These are phyloP conservation scores for Sebastes hopkinsi DNA, from an alignment of 2,797 vertebrate species.

Conservation along the genomic window DNA sequence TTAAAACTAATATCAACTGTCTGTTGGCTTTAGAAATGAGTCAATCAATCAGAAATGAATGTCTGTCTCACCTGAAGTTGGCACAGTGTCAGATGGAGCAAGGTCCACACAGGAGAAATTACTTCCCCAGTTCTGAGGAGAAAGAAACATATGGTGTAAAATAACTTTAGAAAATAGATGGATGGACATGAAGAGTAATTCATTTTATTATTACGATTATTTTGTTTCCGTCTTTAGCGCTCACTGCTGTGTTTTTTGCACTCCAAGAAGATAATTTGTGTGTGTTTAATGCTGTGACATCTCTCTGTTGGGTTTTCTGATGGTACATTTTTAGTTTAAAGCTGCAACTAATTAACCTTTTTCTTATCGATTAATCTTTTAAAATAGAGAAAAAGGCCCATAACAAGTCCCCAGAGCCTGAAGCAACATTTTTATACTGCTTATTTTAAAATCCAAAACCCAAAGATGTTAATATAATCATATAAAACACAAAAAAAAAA, in stretches of 20 bases:
- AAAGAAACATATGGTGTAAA: neutral
- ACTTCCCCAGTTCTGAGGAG: constrained; percentile 90
- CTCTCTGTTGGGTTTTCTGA: neutral
- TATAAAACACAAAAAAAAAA: neutral
- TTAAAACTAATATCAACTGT: neutral
- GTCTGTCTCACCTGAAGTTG: constrained; percentile 86
- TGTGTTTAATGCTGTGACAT: neutral
- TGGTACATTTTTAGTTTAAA: neutral
- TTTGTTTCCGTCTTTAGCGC: neutral
- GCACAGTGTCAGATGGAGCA: constrained; percentile 72
- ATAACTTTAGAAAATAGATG: neutral
- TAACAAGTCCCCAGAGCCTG: neutral
- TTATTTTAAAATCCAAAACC: neutral
- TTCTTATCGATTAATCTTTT: neutral
- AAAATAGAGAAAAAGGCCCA: neutral
- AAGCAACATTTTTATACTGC: neutral
- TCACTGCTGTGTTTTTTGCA: neutral
- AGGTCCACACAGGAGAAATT: constrained; percentile 83
- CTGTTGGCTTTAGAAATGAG: neutral
- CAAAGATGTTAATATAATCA: neutral
- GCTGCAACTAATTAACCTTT: neutral
- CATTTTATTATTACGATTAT: neutral
- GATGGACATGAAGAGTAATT: neutral
- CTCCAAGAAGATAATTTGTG: neutral
- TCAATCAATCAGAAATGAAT: no score